Evolutionary conservation across 2,797 vertebrate genomes (phyloP).

Genomic region (Oophaga sylvatica): DNA sequence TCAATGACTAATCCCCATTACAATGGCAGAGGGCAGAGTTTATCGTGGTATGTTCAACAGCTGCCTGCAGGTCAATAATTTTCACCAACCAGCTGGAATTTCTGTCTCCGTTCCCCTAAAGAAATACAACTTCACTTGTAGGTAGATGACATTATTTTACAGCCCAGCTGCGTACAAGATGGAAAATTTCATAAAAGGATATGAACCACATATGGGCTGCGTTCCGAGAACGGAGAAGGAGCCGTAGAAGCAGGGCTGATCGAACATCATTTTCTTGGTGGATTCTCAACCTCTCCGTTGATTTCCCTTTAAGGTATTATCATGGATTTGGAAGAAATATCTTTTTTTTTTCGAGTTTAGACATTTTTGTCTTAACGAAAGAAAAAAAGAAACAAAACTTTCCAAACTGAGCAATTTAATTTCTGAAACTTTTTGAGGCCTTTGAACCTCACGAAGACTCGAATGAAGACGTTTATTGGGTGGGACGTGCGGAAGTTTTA

Average conservation of each 20-base stretch:
- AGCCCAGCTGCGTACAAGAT: constrained; percentile 57
- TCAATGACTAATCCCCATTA: constrained; percentile 42
- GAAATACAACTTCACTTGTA: constrained; percentile 41
- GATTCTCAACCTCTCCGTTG: background rate
- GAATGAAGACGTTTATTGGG: background rate
- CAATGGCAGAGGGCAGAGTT: constrained; percentile 53
- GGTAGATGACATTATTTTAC: constrained; percentile 38
- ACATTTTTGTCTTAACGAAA: background rate
- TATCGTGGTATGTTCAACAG: constrained; percentile 44
- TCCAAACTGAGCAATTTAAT: background rate
- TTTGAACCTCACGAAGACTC: background rate
- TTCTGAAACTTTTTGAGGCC: background rate
- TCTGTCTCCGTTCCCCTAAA: constrained; percentile 15
- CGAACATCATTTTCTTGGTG: background rate
- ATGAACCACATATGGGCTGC: constrained; percentile 37
- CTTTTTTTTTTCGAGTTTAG: background rate
- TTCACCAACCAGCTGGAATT: constrained; percentile 24
- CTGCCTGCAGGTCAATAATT: constrained; percentile 50
- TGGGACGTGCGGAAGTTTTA: background rate
- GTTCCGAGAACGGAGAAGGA: background rate
- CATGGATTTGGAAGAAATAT: background rate
- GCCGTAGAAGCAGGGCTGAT: background rate
- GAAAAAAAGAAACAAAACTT: too few relatives aligned
- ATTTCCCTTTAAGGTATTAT: constrained; percentile 16
- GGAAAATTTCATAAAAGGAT: constrained; percentile 41